These are phyloP conservation scores for Rhopilema esculentum DNA, from an alignment of 30 jellyfish, hydroid and myxozoan species.

Conservation along the genomic window DNA sequence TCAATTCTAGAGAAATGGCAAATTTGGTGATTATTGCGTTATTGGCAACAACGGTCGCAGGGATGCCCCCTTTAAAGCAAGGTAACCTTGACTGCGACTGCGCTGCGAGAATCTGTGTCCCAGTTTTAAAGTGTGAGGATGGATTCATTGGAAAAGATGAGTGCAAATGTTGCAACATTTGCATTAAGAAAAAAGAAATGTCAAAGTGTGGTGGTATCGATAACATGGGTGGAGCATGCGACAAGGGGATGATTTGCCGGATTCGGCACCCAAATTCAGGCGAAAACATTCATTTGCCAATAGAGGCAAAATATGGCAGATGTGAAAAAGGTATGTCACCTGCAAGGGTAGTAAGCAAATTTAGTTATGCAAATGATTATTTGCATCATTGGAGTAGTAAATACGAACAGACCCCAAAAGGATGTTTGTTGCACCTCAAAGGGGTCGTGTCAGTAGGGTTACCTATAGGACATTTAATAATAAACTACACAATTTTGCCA, in stretches of 20 bases:
- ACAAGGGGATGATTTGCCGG: constrained; percentile 47
- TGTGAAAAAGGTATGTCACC: constrained; percentile 82
- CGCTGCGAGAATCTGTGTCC: constrained; percentile 15
- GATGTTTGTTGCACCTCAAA: too few relatives aligned
- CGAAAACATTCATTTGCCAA: constrained; percentile 20
- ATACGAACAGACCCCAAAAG: background rate
- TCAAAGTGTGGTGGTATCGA: constrained; percentile 62
- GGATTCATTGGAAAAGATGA: constrained; percentile 70
- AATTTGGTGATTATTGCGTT: background rate
- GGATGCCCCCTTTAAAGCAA: background rate
- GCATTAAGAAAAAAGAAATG: constrained; percentile 37
- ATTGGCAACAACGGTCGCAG: background rate
- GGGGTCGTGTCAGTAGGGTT: too few relatives aligned
- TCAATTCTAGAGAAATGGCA: background rate
- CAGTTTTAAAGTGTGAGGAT: constrained; percentile 23
- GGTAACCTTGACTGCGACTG: background rate
- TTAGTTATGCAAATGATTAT: background rate
- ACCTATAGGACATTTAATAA: too few relatives aligned
- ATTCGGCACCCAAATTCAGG: constrained; percentile 67
- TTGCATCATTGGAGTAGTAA: background rate
- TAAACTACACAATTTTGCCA: too few relatives aligned
- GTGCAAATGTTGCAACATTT: constrained; percentile 63
- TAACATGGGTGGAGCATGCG: constrained; percentile 61
- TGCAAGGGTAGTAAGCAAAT: too few relatives aligned
- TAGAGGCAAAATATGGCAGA: constrained; percentile 52